Percentiles rank a stretch among this genome's conserved stretches.
Evolutionary conservation across 2,797 vertebrate genomes (phyloP).

Genomic region (Merluccius polli): DNA sequence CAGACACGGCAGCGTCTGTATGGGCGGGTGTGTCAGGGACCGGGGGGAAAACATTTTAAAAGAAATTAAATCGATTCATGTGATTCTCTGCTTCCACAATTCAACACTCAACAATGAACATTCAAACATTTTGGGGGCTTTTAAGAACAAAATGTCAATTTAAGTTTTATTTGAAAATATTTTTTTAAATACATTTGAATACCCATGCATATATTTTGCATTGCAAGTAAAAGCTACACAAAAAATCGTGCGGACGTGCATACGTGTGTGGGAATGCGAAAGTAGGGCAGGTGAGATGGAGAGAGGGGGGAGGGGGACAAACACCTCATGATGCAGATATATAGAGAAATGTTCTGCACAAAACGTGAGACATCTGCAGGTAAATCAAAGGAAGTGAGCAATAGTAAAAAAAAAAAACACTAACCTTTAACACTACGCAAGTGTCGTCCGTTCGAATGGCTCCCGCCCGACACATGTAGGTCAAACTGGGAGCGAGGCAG

Average conservation of each 20-base stretch:
- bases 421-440: conserved; percentile 91
- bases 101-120: too few relatives aligned
- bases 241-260: too few relatives aligned
- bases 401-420: background rate
- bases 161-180: too few relatives aligned
- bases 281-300: too few relatives aligned
- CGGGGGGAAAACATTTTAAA: background rate
- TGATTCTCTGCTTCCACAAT: background rate
- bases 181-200: too few relatives aligned
- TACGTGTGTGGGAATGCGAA: too few relatives aligned
- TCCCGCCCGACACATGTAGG: conserved; percentile 98
- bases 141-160: too few relatives aligned
- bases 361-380: background rate
- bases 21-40: background rate
- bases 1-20: conserved; percentile 91
- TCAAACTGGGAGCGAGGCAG: conserved; percentile 81
- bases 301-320: background rate
- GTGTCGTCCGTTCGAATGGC: conserved; percentile 90
- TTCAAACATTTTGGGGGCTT: too few relatives aligned
- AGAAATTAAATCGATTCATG: background rate
- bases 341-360: background rate
- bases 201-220: too few relatives aligned
- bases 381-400: background rate
- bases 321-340: background rate
- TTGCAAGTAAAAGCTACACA: too few relatives aligned